phyloP scores from a whole-genome alignment of 2,888 invertebrate species.

The Andrena marginata region DNA sequence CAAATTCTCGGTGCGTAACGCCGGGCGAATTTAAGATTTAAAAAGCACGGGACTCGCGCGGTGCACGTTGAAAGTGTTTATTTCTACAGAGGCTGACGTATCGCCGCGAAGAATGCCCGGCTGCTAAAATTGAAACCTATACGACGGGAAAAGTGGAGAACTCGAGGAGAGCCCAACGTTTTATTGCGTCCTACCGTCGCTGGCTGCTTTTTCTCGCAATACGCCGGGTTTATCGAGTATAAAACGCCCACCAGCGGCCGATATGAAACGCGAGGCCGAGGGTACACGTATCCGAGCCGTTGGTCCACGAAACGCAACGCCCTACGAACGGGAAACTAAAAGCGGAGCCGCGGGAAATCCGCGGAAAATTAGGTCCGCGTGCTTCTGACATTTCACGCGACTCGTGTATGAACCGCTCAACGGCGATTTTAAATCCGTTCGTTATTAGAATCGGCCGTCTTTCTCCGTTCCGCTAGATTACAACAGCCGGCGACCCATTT shows the following conservation, averaged over 20 bases:
- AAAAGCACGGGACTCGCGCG: background rate
- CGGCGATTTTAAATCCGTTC: slow-evolving; percentile 6
- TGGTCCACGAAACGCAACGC: background rate
- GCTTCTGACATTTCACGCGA: background rate
- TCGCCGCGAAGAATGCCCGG: background rate
- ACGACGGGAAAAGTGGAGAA: background rate
- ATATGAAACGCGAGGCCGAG: background rate
- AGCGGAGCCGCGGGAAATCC: background rate
- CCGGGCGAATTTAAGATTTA: background rate
- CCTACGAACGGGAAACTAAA: background rate
- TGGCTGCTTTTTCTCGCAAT: background rate
- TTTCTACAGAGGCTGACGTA: background rate
- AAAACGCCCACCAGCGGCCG: slow-evolving; percentile 8
- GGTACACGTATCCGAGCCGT: background rate
- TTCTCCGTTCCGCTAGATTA: slow-evolving; percentile 16
- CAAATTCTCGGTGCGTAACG: background rate
- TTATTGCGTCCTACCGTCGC: background rate
- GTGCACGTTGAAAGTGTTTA: too few relatives aligned
- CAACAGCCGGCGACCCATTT: slow-evolving; percentile 27
- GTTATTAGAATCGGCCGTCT: background rate
- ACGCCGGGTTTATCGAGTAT: background rate
- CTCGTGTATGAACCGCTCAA: background rate
- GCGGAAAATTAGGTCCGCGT: slow-evolving; percentile 14
- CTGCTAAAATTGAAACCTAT: background rate
- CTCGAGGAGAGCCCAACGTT: background rate